Percentiles rank a stretch among this genome's conserved stretches.
These are phyloP conservation scores for Melieria crassipennis DNA, from an alignment of 2,888 invertebrate genomes.

Conservation along the genomic window DNA sequence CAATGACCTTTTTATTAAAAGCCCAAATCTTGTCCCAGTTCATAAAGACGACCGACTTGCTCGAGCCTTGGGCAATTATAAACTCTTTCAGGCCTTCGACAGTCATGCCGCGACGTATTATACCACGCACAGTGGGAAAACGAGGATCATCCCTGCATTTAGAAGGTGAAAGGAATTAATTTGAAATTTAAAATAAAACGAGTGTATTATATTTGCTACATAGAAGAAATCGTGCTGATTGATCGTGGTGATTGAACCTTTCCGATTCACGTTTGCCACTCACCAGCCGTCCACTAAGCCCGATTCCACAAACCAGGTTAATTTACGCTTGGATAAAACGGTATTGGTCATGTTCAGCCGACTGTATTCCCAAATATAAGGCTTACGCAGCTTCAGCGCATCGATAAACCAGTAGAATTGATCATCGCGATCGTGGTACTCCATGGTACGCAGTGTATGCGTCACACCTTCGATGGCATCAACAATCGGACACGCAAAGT, in stretches of 20 bases:
- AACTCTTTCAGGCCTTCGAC: conserved; percentile 97
- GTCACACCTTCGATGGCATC: conserved; percentile 98
- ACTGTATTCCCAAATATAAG: conserved; percentile 96
- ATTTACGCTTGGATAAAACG: conserved; percentile 94
- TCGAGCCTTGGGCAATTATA: conserved; percentile 97
- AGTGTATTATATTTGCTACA: background rate
- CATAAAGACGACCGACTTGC: conserved; percentile 97
- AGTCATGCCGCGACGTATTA: conserved; percentile 95
- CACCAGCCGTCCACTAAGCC: conserved; percentile 95
- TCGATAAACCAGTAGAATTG: conserved; percentile 99
- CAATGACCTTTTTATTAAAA: conserved; percentile 97
- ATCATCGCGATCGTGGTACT: conserved; percentile 97
- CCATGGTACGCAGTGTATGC: conserved; percentile 96
- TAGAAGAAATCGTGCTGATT: background rate
- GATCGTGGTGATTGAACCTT: background rate
- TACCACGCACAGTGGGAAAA: conserved; percentile 97
- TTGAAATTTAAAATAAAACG: conserved; percentile 2
- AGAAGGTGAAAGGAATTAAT: background rate
- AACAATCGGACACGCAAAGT: conserved; percentile 99
- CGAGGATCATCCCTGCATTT: conserved; percentile 91
- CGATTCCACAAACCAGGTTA: conserved; percentile 97
- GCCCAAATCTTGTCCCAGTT: conserved; percentile 99
- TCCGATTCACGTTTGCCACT: background rate
- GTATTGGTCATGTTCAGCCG: conserved; percentile 98
- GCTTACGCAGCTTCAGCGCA: conserved; percentile 84